A percentile compares a stretch with the other conserved stretches of the same genome.
Conservation (phyloP, 2,797 vertebrate genomes). For the Cyclura pinguis region DNA sequence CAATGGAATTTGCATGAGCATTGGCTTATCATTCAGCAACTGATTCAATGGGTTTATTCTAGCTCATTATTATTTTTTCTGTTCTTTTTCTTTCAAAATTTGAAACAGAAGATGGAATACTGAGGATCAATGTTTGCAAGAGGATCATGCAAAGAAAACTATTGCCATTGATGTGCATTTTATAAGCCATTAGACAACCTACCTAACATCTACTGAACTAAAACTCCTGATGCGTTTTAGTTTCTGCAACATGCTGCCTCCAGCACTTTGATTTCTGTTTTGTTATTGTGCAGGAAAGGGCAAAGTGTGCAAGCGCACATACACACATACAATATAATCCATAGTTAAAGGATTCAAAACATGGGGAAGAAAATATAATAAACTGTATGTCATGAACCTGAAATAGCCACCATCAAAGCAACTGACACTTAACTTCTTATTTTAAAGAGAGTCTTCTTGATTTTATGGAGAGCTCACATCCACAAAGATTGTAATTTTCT, state of each 20-base stretch:
- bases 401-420: conserved; percentile 30
- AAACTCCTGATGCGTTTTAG: neutral
- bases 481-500: conserved; percentile 17
- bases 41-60: no score
- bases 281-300: neutral
- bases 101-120: neutral
- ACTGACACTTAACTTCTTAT: conserved; percentile 12
- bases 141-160: neutral
- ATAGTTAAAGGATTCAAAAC: neutral
- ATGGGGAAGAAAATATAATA: neutral
- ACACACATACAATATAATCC: neutral
- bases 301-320: neutral
- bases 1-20: no score
- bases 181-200: neutral
- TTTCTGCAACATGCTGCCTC: neutral
- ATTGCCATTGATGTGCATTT: neutral
- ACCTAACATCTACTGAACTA: neutral
- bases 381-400: neutral
- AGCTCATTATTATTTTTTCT: no score
- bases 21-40: no score
- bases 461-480: conserved; percentile 17
- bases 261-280: neutral
- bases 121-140: neutral
- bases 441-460: conserved; percentile 24
- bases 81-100: neutral